Conservation (phyloP, 2,797 vertebrate genomes). For the Gouania willdenowi region DNA sequence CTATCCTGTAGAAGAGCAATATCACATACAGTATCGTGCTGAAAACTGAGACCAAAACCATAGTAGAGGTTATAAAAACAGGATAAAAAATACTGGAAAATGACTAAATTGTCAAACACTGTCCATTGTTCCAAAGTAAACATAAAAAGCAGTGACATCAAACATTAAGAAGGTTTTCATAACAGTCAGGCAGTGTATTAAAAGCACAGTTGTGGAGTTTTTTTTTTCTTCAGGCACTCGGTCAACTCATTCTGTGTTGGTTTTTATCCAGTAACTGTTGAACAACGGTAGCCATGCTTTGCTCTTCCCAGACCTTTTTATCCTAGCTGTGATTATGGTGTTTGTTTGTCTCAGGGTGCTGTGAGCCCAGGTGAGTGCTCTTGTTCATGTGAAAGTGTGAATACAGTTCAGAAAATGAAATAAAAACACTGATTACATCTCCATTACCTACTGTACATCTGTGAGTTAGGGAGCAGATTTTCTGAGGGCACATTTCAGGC, state of each 20-base stretch:
- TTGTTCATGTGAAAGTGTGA: constrained; percentile 3
- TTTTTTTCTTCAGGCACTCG: constrained; percentile 51
- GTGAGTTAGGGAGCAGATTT: not conserved
- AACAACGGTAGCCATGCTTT: too few relatives aligned
- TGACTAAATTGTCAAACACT: too few relatives aligned
- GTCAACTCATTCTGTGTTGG: constrained; percentile 12
- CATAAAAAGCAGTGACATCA: constrained; percentile 1
- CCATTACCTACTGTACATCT: not conserved
- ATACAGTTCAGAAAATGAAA: constrained; percentile 12
- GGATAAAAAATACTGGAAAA: too few relatives aligned
- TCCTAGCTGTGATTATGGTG: not conserved
- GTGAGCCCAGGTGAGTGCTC: not conserved
- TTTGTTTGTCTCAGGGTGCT: too few relatives aligned
- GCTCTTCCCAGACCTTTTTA: not conserved
- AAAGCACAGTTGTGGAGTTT: constrained; percentile 42
- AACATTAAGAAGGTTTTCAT: constrained; percentile 3
- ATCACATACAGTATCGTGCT: too few relatives aligned
- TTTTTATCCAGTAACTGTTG: too few relatives aligned
- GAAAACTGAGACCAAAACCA: too few relatives aligned
- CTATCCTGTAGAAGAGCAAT: too few relatives aligned
- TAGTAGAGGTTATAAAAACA: too few relatives aligned
- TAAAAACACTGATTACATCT: constrained; percentile 14
- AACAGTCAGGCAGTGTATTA: constrained; percentile 32
- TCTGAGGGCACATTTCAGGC: not conserved
- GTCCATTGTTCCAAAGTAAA: too few relatives aligned